Evolutionary conservation across 2,113 vertebrate species (phyloP), one percentile per base, ranked within the genome.

Genomic region (Abramis brama): DNA sequence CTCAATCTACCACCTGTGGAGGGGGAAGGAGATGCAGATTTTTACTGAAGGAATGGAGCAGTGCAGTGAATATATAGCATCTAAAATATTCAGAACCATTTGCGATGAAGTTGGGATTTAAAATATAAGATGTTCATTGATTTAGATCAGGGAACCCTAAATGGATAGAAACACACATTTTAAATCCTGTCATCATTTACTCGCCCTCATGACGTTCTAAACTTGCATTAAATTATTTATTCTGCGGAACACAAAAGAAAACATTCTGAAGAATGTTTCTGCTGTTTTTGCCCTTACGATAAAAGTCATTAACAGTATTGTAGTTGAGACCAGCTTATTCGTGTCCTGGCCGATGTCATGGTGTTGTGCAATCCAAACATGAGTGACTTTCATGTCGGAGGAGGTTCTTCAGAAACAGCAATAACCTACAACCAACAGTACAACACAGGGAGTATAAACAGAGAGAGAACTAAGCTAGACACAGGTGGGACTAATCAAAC

Each of bases 1-100:
- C 2, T 55, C 82, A 86, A 86, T 88, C 87, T 86, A 79, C 85
- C 85, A 66, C 87, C 85, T 75, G 85, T 13, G 74, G 33, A 83
- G 60, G 52, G 87, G 6, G 60, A 27, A 57, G 13, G 45, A 80
- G 79, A 70, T 57, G 55, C 43, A 85, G 74, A 76, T 71, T 59
- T 59, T 10, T 75, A 50, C 57, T 4, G 8, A 75, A 76, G 70
- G 36, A 47, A 60, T 71, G 30, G 6, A 60, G 27, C n/a, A n/a
- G 25, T 25, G 17, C 27, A 21, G 52, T 79, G 30, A 74, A 77
- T 33, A 82, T 73, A 17, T n/a, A 81, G 60, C 60, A 81, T 50
- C 39, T 47, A 50, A 66, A 66, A 47, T 55, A 80, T n/a, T 47
- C 79, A 5, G 12, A 66, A n/a, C 8, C 25, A 2, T 47, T 80